Conservation (phyloP, 2,113 vertebrate species). For the Athene cunicularia region DNA sequence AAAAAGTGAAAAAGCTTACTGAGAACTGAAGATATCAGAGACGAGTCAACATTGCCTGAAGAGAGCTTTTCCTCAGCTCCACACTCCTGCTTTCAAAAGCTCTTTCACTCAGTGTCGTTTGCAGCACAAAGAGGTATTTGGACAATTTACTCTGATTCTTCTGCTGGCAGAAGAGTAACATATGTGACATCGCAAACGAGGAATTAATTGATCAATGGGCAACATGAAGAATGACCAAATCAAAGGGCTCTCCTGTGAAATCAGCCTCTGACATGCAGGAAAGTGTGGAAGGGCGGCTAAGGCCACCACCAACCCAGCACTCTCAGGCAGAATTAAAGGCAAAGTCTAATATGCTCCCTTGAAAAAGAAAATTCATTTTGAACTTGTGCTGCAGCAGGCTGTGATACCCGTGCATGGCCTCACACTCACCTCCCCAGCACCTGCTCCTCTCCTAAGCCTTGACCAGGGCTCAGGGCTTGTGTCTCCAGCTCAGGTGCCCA, state of each 20-base stretch:
- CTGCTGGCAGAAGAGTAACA: background rate
- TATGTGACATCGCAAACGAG: background rate
- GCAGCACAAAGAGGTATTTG: background rate
- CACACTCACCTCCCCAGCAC: fast-evolving
- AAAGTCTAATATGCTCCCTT: background rate
- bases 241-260: background rate
- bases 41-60: background rate
- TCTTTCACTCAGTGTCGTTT: background rate
- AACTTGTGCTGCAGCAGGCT: background rate
- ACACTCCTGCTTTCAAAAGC: background rate
- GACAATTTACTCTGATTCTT: background rate
- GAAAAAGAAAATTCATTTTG: background rate
- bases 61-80: background rate
- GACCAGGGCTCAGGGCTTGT: fast-evolving
- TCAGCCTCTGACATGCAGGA: background rate
- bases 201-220: background rate
- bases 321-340: background rate
- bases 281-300: background rate
- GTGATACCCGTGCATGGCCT: background rate
- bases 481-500: background rate
- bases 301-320: fast-evolving
- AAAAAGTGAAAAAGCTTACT: constrained; percentile 21
- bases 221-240: background rate
- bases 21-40: background rate
- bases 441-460: background rate